These are phyloP conservation scores for Conomelus anceps DNA, from an alignment of 2,888 invertebrate genomes.

Conservation along the genomic window DNA sequence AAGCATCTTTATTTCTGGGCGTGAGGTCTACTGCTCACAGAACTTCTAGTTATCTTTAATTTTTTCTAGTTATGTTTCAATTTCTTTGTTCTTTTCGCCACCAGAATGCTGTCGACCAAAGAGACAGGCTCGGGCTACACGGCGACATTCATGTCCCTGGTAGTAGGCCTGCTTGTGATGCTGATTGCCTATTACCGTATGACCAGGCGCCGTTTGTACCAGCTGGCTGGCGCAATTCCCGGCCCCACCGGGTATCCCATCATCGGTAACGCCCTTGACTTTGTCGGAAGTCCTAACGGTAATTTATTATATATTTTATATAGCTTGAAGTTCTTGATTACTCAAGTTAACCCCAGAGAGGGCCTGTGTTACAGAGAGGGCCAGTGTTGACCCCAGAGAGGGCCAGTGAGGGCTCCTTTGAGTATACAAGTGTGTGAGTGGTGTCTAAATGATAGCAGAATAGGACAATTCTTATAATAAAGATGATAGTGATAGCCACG, in stretches of 20 bases:
- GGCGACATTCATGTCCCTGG: constrained; percentile 57
- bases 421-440: too few species aligned
- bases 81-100: neutral
- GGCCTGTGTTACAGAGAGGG: too few species aligned
- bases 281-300: constrained; percentile 54
- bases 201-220: constrained; percentile 43
- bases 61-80: neutral
- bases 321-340: too few species aligned
- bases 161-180: constrained; percentile 61
- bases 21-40: neutral
- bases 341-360: too few species aligned
- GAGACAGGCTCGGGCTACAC: neutral
- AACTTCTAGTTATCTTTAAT: neutral
- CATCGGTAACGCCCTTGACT: constrained; percentile 67
- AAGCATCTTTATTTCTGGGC: too few species aligned
- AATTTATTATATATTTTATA: too few species aligned
- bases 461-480: too few species aligned
- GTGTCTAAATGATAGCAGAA: too few species aligned
- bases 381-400: too few species aligned
- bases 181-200: constrained; percentile 68
- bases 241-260: constrained; percentile 67
- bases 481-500: too few species aligned
- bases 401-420: too few species aligned
- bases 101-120: neutral
- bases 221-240: constrained; percentile 62